Evolutionary conservation across 2,113 vertebrate species (phyloP).

Genomic region (Plestiodon gilberti): DNA sequence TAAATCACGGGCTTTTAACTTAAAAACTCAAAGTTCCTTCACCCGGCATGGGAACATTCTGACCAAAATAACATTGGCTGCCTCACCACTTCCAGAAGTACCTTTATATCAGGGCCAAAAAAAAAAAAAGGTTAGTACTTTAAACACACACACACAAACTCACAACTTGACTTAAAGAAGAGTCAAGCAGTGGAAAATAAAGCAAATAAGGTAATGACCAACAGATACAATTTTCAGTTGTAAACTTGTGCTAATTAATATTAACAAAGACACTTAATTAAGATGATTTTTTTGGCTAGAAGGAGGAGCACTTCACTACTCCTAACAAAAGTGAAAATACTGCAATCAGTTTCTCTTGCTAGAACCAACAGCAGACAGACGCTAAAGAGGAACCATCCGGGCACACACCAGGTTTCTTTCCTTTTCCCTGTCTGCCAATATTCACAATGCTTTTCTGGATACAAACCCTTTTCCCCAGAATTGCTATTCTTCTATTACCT

Average conservation of each 20-base stretch:
- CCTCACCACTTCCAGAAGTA: background rate
- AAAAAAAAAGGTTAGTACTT: background rate
- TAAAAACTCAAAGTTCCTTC: background rate
- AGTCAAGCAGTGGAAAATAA: background rate
- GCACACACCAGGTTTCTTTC: background rate
- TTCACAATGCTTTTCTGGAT: background rate
- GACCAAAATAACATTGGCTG: background rate
- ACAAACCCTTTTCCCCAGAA: background rate
- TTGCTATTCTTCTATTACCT: accelerated
- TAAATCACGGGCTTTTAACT: background rate
- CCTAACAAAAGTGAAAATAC: background rate
- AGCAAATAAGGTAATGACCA: background rate
- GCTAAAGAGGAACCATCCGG: background rate
- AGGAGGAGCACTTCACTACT: accelerated
- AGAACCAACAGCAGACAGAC: background rate
- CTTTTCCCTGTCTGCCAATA: background rate
- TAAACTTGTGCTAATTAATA: background rate
- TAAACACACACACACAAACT: background rate
- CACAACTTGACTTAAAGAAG: background rate
- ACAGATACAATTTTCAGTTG: background rate
- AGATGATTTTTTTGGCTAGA: background rate
- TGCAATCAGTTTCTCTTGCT: background rate
- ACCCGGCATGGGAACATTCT: background rate
- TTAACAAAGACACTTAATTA: background rate
- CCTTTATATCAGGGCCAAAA: background rate